phyloP scores from a whole-genome alignment of 2,797 vertebrate species.

The Esox masquinongy region DNA sequence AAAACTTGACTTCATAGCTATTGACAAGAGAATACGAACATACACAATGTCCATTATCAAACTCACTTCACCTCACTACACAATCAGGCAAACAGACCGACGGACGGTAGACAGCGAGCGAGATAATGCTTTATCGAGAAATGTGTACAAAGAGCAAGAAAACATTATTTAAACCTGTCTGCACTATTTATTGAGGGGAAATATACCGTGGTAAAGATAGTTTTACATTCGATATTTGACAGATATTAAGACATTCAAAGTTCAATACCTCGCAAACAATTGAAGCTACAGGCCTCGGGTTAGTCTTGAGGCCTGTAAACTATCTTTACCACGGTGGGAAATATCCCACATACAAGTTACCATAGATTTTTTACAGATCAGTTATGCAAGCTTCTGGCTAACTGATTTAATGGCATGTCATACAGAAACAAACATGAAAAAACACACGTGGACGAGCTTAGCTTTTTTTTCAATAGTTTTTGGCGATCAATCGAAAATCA shows the following conservation, averaged over 20 bases:
- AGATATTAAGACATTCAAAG: too few relatives aligned
- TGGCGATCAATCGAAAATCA: not conserved
- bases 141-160: not conserved
- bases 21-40: too few relatives aligned
- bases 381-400: constrained; percentile 5
- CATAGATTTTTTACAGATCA: not conserved
- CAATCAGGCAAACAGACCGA: not conserved
- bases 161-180: not conserved
- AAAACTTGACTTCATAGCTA: too few relatives aligned
- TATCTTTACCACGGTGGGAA: too few relatives aligned
- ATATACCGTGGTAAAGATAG: too few relatives aligned
- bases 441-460: not conserved
- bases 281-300: too few relatives aligned
- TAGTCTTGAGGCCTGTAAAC: too few relatives aligned
- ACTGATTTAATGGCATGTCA: constrained; percentile 23
- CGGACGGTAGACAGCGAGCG: not conserved
- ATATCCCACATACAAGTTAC: not conserved
- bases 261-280: too few relatives aligned
- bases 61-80: too few relatives aligned
- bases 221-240: too few relatives aligned
- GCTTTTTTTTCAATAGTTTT: not conserved
- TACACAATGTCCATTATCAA: too few relatives aligned
- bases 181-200: not conserved
- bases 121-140: not conserved
- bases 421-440: constrained; percentile 30